Conservation (phyloP, 2,888 invertebrate genomes). For the Nephrotoma guestfalica region DNA sequence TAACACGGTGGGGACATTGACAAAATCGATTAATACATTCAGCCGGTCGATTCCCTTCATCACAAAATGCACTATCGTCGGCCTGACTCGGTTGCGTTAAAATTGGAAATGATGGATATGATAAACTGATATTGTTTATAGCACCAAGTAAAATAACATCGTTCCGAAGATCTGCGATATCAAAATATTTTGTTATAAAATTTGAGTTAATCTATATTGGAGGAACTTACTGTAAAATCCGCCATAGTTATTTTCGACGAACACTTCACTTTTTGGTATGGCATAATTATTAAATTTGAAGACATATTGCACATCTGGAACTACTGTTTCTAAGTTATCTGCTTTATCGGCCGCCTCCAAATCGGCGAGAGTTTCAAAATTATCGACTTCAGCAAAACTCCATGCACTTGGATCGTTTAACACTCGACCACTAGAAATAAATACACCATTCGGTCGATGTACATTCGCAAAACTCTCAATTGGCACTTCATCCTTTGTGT, state of each 20-base stretch:
- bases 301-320: background rate
- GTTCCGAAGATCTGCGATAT: conserved; percentile 14
- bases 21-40: conserved; percentile 15
- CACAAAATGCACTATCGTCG: conserved; percentile 22
- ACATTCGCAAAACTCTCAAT: background rate
- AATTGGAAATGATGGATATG: conserved; percentile 61
- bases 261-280: background rate
- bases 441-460: background rate
- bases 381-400: background rate
- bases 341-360: background rate
- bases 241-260: background rate
- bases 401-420: background rate
- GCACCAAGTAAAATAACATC: conserved; percentile 30
- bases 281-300: background rate
- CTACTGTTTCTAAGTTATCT: background rate
- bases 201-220: background rate
- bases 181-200: background rate
- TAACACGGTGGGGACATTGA: conserved; percentile 19
- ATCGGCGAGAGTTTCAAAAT: background rate
- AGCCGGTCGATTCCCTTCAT: conserved; percentile 15
- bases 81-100: conserved; percentile 44
- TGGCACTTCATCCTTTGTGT: background rate
- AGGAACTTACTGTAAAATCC: background rate
- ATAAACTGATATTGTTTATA: conserved; percentile 58
- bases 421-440: background rate